These are phyloP conservation scores for Tarsius wallacei DNA, from an alignment of 2,797 vertebrate genomes.

Conservation along the genomic window DNA sequence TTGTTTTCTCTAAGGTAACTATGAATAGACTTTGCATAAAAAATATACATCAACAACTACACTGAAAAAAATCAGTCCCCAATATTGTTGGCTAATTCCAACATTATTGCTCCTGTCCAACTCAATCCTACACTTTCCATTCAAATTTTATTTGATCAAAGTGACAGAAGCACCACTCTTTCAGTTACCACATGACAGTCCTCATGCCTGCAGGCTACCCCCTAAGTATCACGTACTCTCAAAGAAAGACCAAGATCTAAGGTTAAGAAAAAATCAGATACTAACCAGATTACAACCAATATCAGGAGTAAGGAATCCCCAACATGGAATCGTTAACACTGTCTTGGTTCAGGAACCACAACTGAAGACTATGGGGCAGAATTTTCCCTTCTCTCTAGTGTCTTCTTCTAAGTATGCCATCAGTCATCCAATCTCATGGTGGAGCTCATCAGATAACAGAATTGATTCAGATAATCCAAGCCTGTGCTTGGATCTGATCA, in stretches of 20 bases:
- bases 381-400: constrained; percentile 1
- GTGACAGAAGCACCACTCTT: background rate
- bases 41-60: background rate
- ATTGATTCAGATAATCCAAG: background rate
- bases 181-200: background rate
- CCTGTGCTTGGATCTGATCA: background rate
- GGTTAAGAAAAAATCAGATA: background rate
- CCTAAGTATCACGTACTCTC: background rate
- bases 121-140: background rate
- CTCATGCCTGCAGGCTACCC: background rate
- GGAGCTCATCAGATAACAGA: background rate
- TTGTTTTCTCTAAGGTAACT: background rate
- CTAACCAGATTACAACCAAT: background rate
- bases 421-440: background rate
- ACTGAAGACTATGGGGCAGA: background rate
- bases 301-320: background rate
- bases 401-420: background rate
- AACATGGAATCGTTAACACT: background rate
- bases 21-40: background rate
- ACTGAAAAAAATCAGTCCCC: background rate
- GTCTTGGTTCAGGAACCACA: background rate
- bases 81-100: background rate
- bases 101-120: background rate
- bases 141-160: constrained; percentile 49
- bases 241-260: background rate